Conservation (phyloP, 2,113 vertebrate genomes). For the Azemiops feae region DNA sequence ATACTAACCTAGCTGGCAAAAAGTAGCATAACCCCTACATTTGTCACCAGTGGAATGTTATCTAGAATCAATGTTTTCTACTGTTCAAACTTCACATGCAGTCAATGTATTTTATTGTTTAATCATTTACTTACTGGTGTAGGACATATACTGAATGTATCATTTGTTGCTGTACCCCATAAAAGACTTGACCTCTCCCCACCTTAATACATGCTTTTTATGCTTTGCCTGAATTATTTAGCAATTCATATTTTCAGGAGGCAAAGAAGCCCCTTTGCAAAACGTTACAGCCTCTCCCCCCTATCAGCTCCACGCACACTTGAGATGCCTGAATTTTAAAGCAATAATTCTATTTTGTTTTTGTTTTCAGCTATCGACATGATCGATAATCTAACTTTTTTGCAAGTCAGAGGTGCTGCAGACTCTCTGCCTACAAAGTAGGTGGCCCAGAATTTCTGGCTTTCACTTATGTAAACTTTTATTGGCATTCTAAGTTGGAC, state of each 20-base stretch:
- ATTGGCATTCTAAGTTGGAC: not conserved
- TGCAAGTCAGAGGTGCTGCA: not conserved
- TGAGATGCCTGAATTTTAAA: not conserved
- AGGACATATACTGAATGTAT: not conserved
- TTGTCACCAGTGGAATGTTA: not conserved
- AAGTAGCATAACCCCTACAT: not conserved
- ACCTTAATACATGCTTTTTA: not conserved
- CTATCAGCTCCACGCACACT: not conserved
- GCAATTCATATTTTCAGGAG: not conserved
- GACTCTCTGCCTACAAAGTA: not conserved
- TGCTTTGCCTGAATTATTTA: not conserved
- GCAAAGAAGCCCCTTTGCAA: no score
- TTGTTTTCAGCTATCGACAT: not conserved
- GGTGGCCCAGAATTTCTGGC: not conserved
- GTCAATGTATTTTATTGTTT: not conserved
- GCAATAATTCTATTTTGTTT: not conserved
- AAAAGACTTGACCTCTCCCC: not conserved
- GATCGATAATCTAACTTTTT: not conserved
- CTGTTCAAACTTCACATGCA: not conserved
- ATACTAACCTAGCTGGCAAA: not conserved
- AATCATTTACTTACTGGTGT: not conserved
- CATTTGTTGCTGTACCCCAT: not conserved
- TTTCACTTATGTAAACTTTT: not conserved
- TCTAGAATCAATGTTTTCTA: not conserved
- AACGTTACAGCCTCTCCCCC: not conserved